These are phyloP conservation scores for Macroglossus sobrinus DNA, from an alignment of 2,113 vertebrate genomes.

Conservation along the genomic window DNA sequence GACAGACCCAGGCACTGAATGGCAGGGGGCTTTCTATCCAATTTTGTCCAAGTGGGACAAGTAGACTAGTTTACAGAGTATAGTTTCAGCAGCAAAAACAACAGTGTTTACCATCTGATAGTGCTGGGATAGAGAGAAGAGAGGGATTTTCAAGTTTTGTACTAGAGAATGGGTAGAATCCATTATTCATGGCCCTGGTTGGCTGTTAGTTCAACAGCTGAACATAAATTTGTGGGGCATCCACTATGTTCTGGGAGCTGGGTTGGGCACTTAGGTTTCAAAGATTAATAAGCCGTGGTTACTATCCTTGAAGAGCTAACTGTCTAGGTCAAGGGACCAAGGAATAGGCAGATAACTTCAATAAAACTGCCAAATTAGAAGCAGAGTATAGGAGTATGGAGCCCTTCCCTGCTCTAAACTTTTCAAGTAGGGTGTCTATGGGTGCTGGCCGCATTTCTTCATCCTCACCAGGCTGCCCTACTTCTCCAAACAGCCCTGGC, in stretches of 20 bases:
- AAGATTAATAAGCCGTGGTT: neutral
- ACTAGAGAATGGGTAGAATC: neutral
- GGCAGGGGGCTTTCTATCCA: neutral
- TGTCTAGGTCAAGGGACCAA: neutral
- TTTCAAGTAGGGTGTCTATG: accelerated
- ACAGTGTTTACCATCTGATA: neutral
- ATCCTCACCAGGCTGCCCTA: too few relatives aligned
- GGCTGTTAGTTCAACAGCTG: neutral
- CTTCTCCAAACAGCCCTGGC: neutral
- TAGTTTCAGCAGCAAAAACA: neutral
- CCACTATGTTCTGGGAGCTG: neutral
- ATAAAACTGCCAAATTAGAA: neutral
- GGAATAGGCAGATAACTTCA: neutral
- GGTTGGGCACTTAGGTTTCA: neutral
- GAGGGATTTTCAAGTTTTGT: neutral
- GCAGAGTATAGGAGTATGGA: neutral
- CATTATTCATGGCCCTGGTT: neutral
- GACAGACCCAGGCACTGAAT: accelerated
- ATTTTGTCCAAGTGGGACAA: neutral
- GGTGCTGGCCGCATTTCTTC: neutral
- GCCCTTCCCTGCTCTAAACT: neutral
- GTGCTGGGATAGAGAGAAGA: neutral
- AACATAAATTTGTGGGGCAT: neutral
- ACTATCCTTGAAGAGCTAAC: neutral
- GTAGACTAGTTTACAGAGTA: neutral